Conservation (phyloP, 2,113 vertebrate species). For the Chelonoidis abingdonii region DNA sequence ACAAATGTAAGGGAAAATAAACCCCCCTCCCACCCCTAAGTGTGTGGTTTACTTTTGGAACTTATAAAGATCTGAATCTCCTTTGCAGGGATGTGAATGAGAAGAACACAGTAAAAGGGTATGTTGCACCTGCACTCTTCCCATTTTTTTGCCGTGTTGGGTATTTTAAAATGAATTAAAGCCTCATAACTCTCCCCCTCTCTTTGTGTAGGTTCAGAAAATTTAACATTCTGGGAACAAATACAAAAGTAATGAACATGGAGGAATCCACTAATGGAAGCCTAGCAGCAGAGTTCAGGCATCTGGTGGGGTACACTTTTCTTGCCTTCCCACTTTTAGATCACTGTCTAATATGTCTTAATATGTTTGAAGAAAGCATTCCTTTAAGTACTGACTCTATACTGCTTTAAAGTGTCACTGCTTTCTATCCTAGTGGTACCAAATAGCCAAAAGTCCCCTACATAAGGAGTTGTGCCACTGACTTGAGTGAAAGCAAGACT, state of each 20-base stretch:
- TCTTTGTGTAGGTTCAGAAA: constrained; percentile 87
- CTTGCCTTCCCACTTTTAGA: not conserved
- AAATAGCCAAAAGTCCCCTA: not conserved
- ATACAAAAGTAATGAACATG: constrained; percentile 99
- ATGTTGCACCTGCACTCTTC: constrained; percentile 30
- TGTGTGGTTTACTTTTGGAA: not conserved
- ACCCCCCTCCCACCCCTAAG: no score
- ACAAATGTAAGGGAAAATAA: not conserved
- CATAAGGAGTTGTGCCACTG: not conserved
- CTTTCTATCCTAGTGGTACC: not conserved
- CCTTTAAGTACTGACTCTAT: not conserved
- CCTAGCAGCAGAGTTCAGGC: constrained; percentile 95
- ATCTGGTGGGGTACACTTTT: constrained; percentile 85
- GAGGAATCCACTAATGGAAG: constrained; percentile 97
- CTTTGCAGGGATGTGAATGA: constrained; percentile 91
- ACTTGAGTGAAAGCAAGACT: not conserved
- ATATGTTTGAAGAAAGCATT: not conserved
- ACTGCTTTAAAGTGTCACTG: not conserved
- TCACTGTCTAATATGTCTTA: not conserved
- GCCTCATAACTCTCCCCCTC: not conserved
- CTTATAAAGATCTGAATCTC: not conserved
- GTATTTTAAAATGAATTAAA: not conserved
- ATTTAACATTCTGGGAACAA: constrained; percentile 97
- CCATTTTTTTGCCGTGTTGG: not conserved
- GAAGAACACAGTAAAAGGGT: constrained; percentile 91